Conservation (phyloP, 1,140 invertebrate species). For the Hylyphantes graminicola region DNA sequence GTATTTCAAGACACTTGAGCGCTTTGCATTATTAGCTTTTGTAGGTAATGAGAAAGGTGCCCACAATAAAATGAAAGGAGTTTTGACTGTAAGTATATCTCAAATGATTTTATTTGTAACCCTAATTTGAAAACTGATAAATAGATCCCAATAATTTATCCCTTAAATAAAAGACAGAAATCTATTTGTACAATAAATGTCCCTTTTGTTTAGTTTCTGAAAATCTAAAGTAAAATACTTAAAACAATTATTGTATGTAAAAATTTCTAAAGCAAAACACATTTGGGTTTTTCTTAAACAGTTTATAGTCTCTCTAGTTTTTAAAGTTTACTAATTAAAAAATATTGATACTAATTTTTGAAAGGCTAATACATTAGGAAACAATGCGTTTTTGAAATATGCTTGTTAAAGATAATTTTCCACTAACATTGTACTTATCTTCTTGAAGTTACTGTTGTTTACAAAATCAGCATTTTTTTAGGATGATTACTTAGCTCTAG, state of each 20-base stretch:
- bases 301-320: background rate
- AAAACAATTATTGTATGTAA: too few species aligned
- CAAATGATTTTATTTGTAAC: background rate
- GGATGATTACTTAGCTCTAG: constrained; percentile 94
- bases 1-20: constrained; percentile 82
- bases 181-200: too few species aligned
- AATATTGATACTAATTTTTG: background rate
- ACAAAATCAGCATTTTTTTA: constrained; percentile 65
- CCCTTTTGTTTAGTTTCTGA: too few species aligned
- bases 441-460: background rate
- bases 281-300: too few species aligned
- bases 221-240: too few species aligned
- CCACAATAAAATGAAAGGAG: constrained; percentile 69
- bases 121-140: too few species aligned
- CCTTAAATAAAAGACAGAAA: too few species aligned
- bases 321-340: background rate
- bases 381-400: background rate
- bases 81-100: constrained; percentile 38
- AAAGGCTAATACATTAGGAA: too few species aligned
- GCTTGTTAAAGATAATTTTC: background rate
- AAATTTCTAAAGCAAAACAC: too few species aligned
- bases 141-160: too few species aligned
- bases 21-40: constrained; percentile 87
- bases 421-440: background rate
- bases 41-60: constrained; percentile 87